Evolutionary conservation across 2,797 vertebrate species (phyloP).

Genomic region (Danio choprae): DNA sequence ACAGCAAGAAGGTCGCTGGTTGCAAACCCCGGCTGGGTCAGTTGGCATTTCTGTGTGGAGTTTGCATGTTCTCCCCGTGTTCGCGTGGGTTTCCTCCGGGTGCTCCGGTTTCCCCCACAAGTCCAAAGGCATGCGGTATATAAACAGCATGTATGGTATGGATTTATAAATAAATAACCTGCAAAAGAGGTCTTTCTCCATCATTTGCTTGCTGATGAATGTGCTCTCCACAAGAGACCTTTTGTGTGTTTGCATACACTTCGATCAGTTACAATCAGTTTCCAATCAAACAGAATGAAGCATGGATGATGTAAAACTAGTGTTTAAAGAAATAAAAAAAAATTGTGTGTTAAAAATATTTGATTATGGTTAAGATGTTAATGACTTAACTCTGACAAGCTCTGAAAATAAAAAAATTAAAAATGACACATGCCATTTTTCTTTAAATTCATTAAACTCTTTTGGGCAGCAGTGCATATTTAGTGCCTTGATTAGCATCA

Average conservation of each 20-base stretch:
- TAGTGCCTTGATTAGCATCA: conserved; percentile 23
- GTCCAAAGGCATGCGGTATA: no score
- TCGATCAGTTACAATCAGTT: neutral
- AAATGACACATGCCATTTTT: neutral
- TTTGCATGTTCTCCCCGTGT: no score
- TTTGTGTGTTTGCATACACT: neutral
- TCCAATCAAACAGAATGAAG: neutral
- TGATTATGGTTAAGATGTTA: neutral
- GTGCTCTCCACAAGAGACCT: neutral
- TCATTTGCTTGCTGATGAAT: neutral
- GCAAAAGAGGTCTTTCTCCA: neutral
- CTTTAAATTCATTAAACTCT: neutral
- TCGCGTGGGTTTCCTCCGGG: no score
- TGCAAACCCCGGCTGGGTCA: no score
- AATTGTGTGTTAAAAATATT: neutral
- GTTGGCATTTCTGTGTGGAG: no score
- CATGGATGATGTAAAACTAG: neutral
- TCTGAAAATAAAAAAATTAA: neutral
- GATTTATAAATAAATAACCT: neutral
- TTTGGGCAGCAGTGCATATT: conserved; percentile 10
- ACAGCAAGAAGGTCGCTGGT: no score
- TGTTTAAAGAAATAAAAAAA: no score
- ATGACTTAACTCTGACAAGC: neutral
- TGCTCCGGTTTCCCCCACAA: no score
- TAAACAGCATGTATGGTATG: neutral